phyloP scores from a whole-genome alignment of 2,113 vertebrate genomes.

The Tinamus guttatus region DNA sequence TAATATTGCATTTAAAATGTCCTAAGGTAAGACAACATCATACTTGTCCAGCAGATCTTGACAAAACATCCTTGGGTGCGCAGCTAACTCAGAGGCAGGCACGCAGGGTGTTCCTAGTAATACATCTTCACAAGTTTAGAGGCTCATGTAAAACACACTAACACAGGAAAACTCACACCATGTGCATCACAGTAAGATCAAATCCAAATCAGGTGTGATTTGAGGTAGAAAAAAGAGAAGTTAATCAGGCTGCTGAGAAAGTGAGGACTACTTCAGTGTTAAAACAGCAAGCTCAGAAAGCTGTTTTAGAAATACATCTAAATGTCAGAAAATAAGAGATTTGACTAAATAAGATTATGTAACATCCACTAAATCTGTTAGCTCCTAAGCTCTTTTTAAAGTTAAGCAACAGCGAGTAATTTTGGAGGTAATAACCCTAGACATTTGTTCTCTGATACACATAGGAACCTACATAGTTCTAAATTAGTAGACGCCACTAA shows the following conservation, averaged over 20 bases:
- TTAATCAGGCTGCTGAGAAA: neutral
- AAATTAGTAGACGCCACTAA: neutral
- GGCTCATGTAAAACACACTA: neutral
- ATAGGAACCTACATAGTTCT: neutral
- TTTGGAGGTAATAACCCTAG: neutral
- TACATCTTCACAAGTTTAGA: constrained; percentile 24
- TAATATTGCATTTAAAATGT: neutral
- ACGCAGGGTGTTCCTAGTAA: neutral
- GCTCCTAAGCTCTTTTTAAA: neutral
- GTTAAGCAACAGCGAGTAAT: neutral
- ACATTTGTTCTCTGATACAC: neutral
- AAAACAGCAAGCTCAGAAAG: neutral
- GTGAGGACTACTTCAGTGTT: neutral
- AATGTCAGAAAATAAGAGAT: neutral
- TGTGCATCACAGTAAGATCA: neutral
- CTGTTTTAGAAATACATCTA: neutral
- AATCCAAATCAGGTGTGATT: neutral
- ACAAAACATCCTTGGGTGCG: neutral
- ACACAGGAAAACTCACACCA: neutral
- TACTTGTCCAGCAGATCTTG: constrained; percentile 42
- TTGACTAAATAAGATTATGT: neutral
- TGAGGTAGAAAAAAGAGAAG: neutral
- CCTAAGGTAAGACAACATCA: neutral
- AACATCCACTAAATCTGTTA: neutral
- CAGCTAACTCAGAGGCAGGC: neutral